Evolutionary conservation across 1,140 invertebrate species (phyloP), one percentile per base, ranked within the genome.

Genomic region (Penaeus vannamei): DNA sequence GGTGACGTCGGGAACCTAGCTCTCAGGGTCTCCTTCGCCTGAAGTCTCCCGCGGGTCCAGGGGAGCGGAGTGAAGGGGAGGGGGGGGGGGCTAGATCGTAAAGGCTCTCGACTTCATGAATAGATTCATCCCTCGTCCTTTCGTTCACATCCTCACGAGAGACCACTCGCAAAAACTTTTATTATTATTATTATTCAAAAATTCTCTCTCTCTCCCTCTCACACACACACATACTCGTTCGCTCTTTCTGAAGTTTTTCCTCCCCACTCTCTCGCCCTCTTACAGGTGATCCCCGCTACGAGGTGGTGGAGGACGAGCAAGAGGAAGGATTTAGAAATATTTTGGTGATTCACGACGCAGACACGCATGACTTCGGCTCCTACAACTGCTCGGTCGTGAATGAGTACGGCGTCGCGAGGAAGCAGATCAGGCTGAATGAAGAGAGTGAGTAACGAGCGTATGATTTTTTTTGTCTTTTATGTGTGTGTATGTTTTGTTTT

Each of bases 331-430:
- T 97, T 87, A 96, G 96, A 87, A 97, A 96, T 62, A 96, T 96
- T 26, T 94, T 98, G 29, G 96, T 97, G 77, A 97, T 98, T 62
- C 94, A 96, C 84, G 96, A 97, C 92, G 96, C 97, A 64, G 95
- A 96, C 92, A 95, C 96, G 53, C 95, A 95, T 87, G 97, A 99
- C 93, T 98, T 97, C 93, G 98, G 98, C n/a, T 94, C 95, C 90
- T 99, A 98, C 94, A 98, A 98, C 93, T 99, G 98, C 93, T 97
- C 97, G 66, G 97, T 98, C 7, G 95, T 95, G 72, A 99, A 99
- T 93, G 95, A 96, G 85, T 98, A 97, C 92, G 98, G 98, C n/a
- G 76, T 84, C 8, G 90, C 85, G 5, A 84, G 85, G 23, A 86
- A 86, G 60, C 72, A 76, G 42, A 86, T 86, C 29, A 7, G 85